A percentile compares a stretch with the other conserved stretches of the same genome.
phyloP scores from a whole-genome alignment of 2,797 vertebrate species.

The Adrianichthys oophorus region DNA sequence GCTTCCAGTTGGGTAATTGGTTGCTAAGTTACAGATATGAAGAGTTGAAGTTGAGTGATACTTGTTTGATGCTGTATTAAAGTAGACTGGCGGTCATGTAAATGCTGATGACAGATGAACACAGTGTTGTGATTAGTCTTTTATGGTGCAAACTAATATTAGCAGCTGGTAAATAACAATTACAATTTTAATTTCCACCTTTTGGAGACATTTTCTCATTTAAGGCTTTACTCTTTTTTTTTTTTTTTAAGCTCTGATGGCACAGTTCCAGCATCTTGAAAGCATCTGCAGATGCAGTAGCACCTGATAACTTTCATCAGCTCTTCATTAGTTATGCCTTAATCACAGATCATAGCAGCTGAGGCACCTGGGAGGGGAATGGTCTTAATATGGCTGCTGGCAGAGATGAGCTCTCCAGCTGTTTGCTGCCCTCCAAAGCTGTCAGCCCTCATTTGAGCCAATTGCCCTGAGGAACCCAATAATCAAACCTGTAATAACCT shows the following conservation, averaged over 20 bases:
- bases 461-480: conserved; percentile 74
- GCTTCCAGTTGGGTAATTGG: conserved; percentile 35
- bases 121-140: conserved; percentile 1
- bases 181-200: conserved; percentile 1
- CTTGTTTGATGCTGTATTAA: conserved; percentile 14
- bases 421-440: conserved; percentile 76
- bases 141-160: background rate
- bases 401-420: conserved; percentile 77
- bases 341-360: conserved; percentile 78
- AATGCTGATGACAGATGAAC: conserved; percentile 23
- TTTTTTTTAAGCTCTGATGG: conserved; percentile 16
- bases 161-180: conserved; percentile 6
- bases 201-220: conserved; percentile 6
- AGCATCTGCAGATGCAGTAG: conserved; percentile 56
- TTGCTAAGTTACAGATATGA: conserved; percentile 45
- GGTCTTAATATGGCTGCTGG: conserved; percentile 76
- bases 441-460: conserved; percentile 78
- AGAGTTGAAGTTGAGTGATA: conserved; percentile 24
- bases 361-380: conserved; percentile 71
- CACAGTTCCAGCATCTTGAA: conserved; percentile 47
- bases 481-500: conserved; percentile 78
- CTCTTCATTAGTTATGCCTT: conserved; percentile 77
- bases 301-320: conserved; percentile 75
- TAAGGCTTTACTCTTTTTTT: conserved; percentile 8
- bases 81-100: conserved; percentile 12